phyloP scores from a whole-genome alignment of 2,113 vertebrate species.

The Sinocyclocheilus anshuiensis region DNA sequence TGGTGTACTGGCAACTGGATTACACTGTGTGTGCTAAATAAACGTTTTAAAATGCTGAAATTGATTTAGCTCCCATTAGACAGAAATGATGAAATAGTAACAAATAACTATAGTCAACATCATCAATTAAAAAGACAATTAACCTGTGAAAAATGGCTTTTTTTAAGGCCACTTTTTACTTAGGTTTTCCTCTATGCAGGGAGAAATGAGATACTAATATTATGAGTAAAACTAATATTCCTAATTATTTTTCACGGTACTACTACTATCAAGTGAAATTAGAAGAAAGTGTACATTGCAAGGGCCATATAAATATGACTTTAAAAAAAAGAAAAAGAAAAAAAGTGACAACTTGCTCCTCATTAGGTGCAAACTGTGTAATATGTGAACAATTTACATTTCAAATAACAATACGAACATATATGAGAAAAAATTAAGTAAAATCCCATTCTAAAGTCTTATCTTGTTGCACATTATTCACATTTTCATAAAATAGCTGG shows the following conservation, averaged over 20 bases:
- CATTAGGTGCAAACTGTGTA: background rate
- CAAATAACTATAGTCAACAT: background rate
- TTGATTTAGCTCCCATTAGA: background rate
- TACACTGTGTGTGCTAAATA: background rate
- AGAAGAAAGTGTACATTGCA: background rate
- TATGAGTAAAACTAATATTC: background rate
- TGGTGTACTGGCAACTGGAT: slow-evolving; percentile 6
- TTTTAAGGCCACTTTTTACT: background rate
- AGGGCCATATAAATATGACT: background rate
- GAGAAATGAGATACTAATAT: background rate
- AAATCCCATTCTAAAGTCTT: background rate
- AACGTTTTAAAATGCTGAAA: slow-evolving; percentile 9
- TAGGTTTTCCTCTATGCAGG: background rate
- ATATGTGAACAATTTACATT: background rate
- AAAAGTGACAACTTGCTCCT: no score
- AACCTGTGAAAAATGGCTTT: background rate
- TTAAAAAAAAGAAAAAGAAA: no score
- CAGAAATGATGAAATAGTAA: background rate
- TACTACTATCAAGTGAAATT: background rate
- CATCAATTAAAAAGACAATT: background rate
- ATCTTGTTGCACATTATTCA: background rate
- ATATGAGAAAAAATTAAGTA: background rate
- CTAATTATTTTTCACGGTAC: background rate
- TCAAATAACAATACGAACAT: background rate
- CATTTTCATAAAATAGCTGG: background rate